Base-by-base conservation (phyloP, 2,797 vertebrate species). In the Cheirogaleus major region DNA sequence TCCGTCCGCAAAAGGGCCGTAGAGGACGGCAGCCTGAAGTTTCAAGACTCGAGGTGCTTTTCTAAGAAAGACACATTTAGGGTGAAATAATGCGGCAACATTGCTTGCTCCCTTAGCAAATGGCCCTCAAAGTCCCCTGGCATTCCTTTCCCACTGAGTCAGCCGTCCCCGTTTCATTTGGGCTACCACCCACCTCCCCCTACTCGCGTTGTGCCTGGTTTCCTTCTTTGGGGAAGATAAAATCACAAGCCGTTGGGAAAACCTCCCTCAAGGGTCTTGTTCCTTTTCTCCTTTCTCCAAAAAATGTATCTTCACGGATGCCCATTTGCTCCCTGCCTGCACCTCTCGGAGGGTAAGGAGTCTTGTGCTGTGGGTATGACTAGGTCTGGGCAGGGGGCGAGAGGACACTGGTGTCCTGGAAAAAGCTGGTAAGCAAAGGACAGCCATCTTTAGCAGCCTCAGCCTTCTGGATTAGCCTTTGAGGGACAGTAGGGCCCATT, bases 31-130 rank as follows among this genome's bases (percentile, higher is more conserved):
- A 2, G 41, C 32, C 70, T 61, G 84, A 50, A 7, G 35, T 55
- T 86, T 35, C 14, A 86, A 50, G 52, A 63, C 22, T 35, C 30
- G 14, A 95, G 65, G 55, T 88, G 27, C 48, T 95, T 91, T 95
- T 76, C 10, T 59, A 75, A 79, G 65, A 55, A 27, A 89, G 75
- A 43, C 2, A 65, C 25, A 59, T 48, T 22, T 41, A 79, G 17
- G 22, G 32, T 9, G 38, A 61, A n/a, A 50, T 50, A 63, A 10
- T 0, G 14, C 81, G 83, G 5, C n/a, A 22, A 1, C 61, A 9
- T 61, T 79, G n/a, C 25, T 23, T 13, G 12, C 27, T 48, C 72
- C 48, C 23, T 45, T 52, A 4, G 57, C 22, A 48, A 86, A 70
- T 25, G 61, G 25, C 15, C 63, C 45, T 63, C 35, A 5, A 8